phyloP scores from a whole-genome alignment of 1,140 invertebrate genomes.

The Laodelphax striatellus region DNA sequence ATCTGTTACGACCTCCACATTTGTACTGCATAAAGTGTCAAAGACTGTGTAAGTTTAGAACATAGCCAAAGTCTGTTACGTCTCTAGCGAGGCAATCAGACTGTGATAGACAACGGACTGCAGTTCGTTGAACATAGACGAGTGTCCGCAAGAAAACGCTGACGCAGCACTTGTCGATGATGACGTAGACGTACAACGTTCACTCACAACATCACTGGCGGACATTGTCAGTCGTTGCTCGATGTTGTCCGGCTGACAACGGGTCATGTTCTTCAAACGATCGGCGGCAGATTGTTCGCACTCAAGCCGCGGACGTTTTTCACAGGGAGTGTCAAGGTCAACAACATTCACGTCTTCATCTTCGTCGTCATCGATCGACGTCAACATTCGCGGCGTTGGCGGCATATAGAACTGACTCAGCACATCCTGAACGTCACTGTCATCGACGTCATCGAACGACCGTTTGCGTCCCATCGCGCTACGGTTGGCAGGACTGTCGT shows the following conservation, averaged over 20 bases:
- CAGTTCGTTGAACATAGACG: constrained; percentile 54
- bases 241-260: neutral
- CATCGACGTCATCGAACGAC: constrained; percentile 41
- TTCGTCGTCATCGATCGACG: constrained; percentile 49
- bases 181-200: neutral
- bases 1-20: too few species aligned
- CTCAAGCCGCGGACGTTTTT: constrained; percentile 17
- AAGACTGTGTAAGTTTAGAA: neutral
- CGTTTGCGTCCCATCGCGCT: constrained; percentile 29
- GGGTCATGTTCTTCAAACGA: constrained; percentile 10
- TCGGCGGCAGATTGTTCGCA: constrained; percentile 15
- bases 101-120: constrained; percentile 54
- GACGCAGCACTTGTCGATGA: constrained; percentile 4
- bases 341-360: constrained; percentile 29
- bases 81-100: constrained; percentile 54
- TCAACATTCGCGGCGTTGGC: constrained; percentile 50
- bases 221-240: constrained; percentile 1
- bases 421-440: constrained; percentile 45
- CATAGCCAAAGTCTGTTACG: constrained; percentile 32
- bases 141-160: constrained; percentile 44
- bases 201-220: constrained; percentile 3
- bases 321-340: constrained; percentile 18
- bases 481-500: constrained; percentile 28
- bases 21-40: neutral
- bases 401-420: constrained; percentile 60